phyloP scores from a whole-genome alignment of 1,140 invertebrate species.

The Drosophila malerkotliana region DNA sequence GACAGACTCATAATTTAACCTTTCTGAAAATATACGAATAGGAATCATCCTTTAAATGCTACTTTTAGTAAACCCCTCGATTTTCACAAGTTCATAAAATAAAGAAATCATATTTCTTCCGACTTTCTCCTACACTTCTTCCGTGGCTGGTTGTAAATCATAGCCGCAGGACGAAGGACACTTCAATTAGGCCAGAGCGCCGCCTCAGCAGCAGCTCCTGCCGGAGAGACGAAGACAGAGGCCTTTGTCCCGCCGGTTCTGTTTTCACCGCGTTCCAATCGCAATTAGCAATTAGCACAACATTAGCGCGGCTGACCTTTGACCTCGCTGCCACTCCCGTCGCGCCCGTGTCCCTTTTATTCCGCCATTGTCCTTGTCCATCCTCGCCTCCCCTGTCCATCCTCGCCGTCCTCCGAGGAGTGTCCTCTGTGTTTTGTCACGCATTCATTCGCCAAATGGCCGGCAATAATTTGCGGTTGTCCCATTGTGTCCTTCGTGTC shows the following conservation, averaged over 20 bases:
- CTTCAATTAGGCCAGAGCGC: slow-evolving; percentile 74
- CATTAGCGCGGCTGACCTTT: slow-evolving; percentile 78
- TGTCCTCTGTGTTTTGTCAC: slow-evolving; percentile 65
- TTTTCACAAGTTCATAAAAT: slow-evolving; percentile 1
- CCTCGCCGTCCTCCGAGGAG: slow-evolving; percentile 17
- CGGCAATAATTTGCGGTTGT: slow-evolving; percentile 77
- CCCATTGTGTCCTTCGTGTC: slow-evolving; percentile 53
- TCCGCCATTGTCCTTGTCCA: slow-evolving; percentile 65
- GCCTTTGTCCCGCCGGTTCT: slow-evolving; percentile 24
- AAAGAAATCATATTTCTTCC: neutral
- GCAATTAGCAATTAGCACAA: slow-evolving; percentile 81
- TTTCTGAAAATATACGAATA: too few species aligned
- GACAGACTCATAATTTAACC: neutral
- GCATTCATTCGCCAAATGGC: slow-evolving; percentile 75
- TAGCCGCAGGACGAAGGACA: slow-evolving; percentile 41
- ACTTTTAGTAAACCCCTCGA: neutral
- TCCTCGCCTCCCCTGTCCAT: slow-evolving; percentile 4
- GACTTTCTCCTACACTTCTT: too few species aligned
- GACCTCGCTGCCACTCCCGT: slow-evolving; percentile 75
- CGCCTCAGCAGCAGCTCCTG: slow-evolving; percentile 47
- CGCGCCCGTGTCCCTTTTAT: slow-evolving; percentile 33
- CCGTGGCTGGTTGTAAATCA: slow-evolving; percentile 45
- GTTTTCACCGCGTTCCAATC: slow-evolving; percentile 55
- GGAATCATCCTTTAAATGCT: too few species aligned
- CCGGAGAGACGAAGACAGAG: neutral